Evolutionary conservation across 1,140 invertebrate genomes (phyloP).

Genomic region (Popillia japonica): DNA sequence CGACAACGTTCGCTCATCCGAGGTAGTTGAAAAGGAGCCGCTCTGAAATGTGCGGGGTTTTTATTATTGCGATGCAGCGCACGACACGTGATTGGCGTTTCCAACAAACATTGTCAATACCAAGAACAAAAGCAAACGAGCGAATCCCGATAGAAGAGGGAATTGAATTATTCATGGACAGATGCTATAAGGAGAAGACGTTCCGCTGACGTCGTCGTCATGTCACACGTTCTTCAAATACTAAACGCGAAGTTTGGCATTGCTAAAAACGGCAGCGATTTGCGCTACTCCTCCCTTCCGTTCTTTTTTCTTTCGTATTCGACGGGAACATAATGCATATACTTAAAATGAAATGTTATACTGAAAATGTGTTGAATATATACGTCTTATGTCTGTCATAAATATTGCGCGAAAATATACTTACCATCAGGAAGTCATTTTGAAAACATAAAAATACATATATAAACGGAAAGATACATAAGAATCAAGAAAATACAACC

Average conservation of each 20-base stretch:
- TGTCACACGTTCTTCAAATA: slow-evolving; percentile 33
- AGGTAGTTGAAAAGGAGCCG: slow-evolving; percentile 25
- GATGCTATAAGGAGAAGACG: slow-evolving; percentile 32
- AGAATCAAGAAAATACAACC: too few species aligned
- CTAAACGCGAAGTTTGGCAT: slow-evolving; percentile 15
- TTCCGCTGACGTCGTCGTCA: slow-evolving; percentile 23
- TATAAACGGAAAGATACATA: too few species aligned
- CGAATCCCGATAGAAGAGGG: slow-evolving; percentile 30
- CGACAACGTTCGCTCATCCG: neutral
- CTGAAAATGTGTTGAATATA: slow-evolving; percentile 6
- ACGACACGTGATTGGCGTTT: slow-evolving; percentile 34
- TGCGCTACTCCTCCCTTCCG: neutral
- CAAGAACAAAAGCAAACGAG: slow-evolving; percentile 31
- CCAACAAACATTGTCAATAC: slow-evolving; percentile 32
- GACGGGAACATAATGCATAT: neutral
- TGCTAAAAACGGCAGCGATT: slow-evolving; percentile 18
- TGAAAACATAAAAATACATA: too few species aligned
- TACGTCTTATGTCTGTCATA: neutral
- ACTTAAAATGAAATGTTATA: neutral
- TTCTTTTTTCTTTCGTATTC: neutral
- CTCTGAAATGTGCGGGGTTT: slow-evolving; percentile 17
- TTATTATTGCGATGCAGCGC: slow-evolving; percentile 23
- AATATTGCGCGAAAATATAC: neutral
- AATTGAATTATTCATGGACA: slow-evolving; percentile 34
- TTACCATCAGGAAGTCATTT: too few species aligned